phyloP scores from a whole-genome alignment of 2,113 vertebrate genomes.

The Irena cyanogastra region DNA sequence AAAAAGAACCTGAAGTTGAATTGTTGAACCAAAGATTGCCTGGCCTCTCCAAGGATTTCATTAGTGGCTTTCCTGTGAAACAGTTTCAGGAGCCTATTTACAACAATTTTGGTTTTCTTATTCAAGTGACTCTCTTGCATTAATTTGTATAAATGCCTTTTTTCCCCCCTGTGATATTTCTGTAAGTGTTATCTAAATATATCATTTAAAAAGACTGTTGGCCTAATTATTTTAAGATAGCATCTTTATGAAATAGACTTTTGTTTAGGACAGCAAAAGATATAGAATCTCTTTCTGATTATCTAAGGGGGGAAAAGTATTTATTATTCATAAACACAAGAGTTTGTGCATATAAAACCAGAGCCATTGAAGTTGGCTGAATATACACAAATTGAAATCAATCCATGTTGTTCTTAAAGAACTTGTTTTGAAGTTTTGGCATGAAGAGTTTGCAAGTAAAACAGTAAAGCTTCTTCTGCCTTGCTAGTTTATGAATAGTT shows the following conservation, averaged over 20 bases:
- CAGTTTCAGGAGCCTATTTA: slow-evolving; percentile 14
- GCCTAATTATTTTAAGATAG: not conserved
- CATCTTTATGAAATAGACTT: not conserved
- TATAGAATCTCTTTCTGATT: not conserved
- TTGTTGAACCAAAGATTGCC: slow-evolving; percentile 35
- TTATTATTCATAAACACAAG: slow-evolving; percentile 14
- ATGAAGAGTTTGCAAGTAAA: not conserved
- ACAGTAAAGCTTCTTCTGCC: not conserved
- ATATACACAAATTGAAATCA: not conserved
- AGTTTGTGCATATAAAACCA: not conserved
- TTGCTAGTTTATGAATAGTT: slow-evolving; percentile 31
- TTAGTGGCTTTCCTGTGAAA: slow-evolving; percentile 22
- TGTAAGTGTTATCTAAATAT: not conserved
- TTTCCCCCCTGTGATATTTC: not conserved
- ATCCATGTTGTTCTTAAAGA: not conserved
- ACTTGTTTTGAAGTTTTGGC: not conserved
- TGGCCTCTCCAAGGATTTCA: slow-evolving; percentile 44
- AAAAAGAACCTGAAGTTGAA: not conserved
- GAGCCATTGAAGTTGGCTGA: not conserved
- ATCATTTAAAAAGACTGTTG: not conserved
- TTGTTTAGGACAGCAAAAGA: not conserved
- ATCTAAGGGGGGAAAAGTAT: not conserved
- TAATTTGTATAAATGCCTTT: slow-evolving; percentile 7
- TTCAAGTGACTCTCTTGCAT: not conserved
- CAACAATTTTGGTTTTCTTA: not conserved